These are phyloP conservation scores for Channa striata DNA, from an alignment of 2,797 vertebrate species.

Conservation along the genomic window DNA sequence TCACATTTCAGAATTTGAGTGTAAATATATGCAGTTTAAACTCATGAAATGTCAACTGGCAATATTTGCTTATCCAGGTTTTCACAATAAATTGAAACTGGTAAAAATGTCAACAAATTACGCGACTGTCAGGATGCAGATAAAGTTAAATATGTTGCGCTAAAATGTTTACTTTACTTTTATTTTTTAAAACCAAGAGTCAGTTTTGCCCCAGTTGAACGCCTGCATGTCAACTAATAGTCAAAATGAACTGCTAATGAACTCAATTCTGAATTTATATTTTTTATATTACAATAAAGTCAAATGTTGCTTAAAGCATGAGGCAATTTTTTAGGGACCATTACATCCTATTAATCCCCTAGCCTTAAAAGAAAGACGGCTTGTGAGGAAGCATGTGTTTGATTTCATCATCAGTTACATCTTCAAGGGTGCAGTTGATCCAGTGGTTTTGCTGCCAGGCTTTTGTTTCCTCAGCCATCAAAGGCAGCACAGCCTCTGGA, in stretches of 20 bases:
- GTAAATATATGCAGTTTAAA: constrained; percentile 27
- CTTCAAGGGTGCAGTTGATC: constrained; percentile 62
- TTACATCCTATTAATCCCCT: constrained; percentile 47
- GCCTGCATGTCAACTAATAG: constrained; percentile 1
- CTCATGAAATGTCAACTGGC: background rate
- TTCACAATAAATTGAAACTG: constrained; percentile 5
- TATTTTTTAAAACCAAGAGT: background rate
- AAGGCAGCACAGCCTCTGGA: constrained; percentile 57
- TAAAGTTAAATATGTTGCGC: background rate
- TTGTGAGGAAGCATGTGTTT: constrained; percentile 47
- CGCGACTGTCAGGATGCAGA: background rate
- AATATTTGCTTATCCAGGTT: constrained; percentile 1
- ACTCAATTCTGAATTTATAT: constrained; percentile 43
- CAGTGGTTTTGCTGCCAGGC: constrained; percentile 42
- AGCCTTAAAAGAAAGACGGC: constrained; percentile 30
- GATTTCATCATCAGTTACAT: constrained; percentile 71
- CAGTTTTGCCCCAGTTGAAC: background rate
- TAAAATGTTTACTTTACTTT: no score
- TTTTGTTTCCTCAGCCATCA: constrained; percentile 69
- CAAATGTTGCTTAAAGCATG: constrained; percentile 49
- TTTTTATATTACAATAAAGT: constrained; percentile 32
- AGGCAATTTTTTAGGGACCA: constrained; percentile 53
- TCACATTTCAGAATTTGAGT: constrained; percentile 35
- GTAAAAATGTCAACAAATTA: background rate
- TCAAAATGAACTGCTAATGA: constrained; percentile 50